Evolutionary conservation across 2,888 invertebrate species (phyloP), one percentile per base, ranked within the genome.

Genomic region (Anaspis maculata): DNA sequence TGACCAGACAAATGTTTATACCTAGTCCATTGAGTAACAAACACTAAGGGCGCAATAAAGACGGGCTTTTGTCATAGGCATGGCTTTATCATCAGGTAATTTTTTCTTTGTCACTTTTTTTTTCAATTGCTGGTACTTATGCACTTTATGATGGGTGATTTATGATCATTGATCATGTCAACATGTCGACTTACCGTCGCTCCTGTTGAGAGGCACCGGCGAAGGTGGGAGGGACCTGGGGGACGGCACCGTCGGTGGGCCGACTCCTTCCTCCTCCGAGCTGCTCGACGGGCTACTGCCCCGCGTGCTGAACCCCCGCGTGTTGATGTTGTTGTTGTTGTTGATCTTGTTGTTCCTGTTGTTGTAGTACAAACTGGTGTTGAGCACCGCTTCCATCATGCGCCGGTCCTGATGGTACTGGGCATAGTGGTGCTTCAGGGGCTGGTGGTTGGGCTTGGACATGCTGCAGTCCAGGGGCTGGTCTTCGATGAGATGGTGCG

Each of bases 391-490:
- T n/a, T n/a, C n/a, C n/a, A n/a, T n/a, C n/a, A n/a, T n/a, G n/a
- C n/a, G 19, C 19, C 19, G 5, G 19, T 19, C 5, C 19, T 6
- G 19, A 19, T 19, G 19, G 19, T 19, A 9, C 5, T 19, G 19
- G 19, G 19, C 19, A 5, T 9, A 19, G 19, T 9, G 19, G 43
- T 9, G 54, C 46, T 52, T 64, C 66, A 51, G 65, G n/a, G n/a
- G n/a, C n/a, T n/a, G n/a, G n/a, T n/a, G 62, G 44, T 66, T 67
- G 44, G 73, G 66, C 40, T 73, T 72, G 41, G 73, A 73, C 72
- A 80, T 79, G 62, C 81, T 81, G 68, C 81, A 82, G 71, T 82
- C 82, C 54, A 81, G 70, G 50, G 81, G 81, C 67, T 80, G 80
- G 61, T 74, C 74, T 57, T 67, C 50, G 64, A 63, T 57, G 41